Evolutionary conservation across 1,140 invertebrate genomes (phyloP).

Genomic region (Drosophila ogumai): DNA sequence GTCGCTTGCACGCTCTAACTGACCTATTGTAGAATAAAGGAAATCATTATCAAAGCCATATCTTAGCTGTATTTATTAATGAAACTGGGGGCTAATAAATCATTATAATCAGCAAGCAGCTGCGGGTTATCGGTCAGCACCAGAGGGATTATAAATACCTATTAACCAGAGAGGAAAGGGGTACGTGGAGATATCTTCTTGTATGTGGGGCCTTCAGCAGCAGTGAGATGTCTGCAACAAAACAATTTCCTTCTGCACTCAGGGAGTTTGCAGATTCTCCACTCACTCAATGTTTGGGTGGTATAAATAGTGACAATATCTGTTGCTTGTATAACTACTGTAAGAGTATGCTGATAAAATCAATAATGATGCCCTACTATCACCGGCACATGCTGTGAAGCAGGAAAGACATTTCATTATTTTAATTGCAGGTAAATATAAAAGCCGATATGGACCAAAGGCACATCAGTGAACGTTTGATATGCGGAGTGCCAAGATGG

Average conservation of each 20-base stretch:
- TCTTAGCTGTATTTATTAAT: conserved; percentile 14
- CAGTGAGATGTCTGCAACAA: not conserved
- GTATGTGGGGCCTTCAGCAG: not conserved
- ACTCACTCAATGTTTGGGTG: not conserved
- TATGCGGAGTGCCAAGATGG: conserved; percentile 50
- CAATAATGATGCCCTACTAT: conserved; percentile 45
- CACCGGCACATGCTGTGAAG: conserved; percentile 38
- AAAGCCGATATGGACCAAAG: conserved; percentile 46
- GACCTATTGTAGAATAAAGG: conserved; percentile 29
- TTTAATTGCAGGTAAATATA: conserved; percentile 71
- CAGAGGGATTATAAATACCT: not conserved
- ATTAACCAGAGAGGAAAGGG: not conserved
- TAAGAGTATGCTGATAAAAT: conserved; percentile 42
- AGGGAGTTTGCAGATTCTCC: not conserved
- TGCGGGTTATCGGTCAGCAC: conserved; percentile 10
- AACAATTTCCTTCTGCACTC: conserved; percentile 9
- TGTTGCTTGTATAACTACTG: conserved; percentile 44
- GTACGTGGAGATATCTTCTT: not conserved
- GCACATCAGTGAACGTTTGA: conserved; percentile 43
- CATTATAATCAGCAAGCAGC: conserved; percentile 27
- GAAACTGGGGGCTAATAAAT: conserved; percentile 13
- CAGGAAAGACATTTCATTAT: conserved; percentile 61
- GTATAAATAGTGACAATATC: conserved; percentile 47
- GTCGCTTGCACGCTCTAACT: conserved; percentile 45
- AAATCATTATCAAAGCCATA: conserved; percentile 19